Evolutionary conservation across 23 tunicate species (phyloP), one percentile per base, ranked within the genome.

Genomic region (Botrylloides violaceus): DNA sequence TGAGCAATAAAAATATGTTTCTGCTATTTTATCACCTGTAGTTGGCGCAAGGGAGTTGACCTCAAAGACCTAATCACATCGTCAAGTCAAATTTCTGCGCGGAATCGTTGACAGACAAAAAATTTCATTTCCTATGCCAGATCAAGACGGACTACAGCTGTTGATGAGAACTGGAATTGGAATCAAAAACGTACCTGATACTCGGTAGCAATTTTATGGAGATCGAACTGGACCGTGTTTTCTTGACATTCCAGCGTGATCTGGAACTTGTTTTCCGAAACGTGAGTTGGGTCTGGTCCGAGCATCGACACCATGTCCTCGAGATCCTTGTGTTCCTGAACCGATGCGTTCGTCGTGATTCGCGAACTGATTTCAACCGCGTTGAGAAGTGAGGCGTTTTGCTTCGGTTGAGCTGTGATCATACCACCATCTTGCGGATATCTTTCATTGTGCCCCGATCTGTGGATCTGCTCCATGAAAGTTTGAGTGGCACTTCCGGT

Each of bases 101-200:
- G n/a, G n/a, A n/a, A n/a, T n/a, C n/a, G n/a, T n/a, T n/a, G n/a
- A n/a, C n/a, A n/a, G n/a, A n/a, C n/a, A n/a, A n/a, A n/a, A n/a
- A n/a, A n/a, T n/a, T n/a, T n/a, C n/a, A n/a, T n/a, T n/a, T n/a
- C n/a, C n/a, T n/a, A n/a, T n/a, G n/a, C n/a, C n/a, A n/a, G n/a
- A n/a, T n/a, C n/a, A n/a, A n/a, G n/a, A n/a, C n/a, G n/a, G n/a
- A n/a, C n/a, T n/a, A n/a, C n/a, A n/a, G n/a, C n/a, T n/a, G n/a
- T n/a, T n/a, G n/a, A n/a, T n/a, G n/a, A n/a, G n/a, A n/a, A n/a
- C n/a, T n/a, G n/a, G n/a, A n/a, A n/a, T n/a, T n/a, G n/a, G n/a
- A n/a, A n/a, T n/a, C n/a, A n/a, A n/a, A n/a, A n/a, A 5, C 43
- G 21, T 32, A 88, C 96, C 84, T 88, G 96, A 71, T 70, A 88